Evolutionary conservation across 2,113 vertebrate species (phyloP).

Genomic region (Datnioides undecimradiatus): DNA sequence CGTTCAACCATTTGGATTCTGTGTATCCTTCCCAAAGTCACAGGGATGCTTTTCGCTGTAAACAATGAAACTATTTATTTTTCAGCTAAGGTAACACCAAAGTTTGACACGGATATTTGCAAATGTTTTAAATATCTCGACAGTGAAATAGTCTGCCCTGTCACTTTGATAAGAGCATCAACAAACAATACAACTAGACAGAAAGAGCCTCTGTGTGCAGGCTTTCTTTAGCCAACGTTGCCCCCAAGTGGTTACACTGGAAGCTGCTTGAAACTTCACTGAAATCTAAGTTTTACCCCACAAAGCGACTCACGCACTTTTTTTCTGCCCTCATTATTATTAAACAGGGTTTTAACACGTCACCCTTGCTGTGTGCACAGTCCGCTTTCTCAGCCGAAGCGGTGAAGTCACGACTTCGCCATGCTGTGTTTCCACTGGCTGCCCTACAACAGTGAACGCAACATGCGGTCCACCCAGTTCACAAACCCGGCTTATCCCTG

Average conservation of each 20-base stretch:
- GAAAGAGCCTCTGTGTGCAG: neutral
- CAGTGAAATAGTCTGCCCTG: constrained; percentile 36
- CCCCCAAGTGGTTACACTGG: constrained; percentile 65
- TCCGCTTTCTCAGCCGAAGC: constrained; percentile 5
- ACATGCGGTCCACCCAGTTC: constrained; percentile 31
- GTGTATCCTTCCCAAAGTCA: constrained; percentile 55
- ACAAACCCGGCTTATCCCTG: constrained; percentile 70
- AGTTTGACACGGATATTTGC: constrained; percentile 38
- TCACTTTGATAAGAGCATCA: constrained; percentile 37
- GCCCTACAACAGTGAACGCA: constrained; percentile 41
- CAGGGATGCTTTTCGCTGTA: constrained; percentile 27
- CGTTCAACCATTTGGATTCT: constrained; percentile 53
- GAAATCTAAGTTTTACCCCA: neutral
- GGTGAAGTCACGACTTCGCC: constrained; percentile 2
- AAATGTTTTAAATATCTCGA: constrained; percentile 26
- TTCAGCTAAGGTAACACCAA: constrained; percentile 8
- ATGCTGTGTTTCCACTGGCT: constrained; percentile 52
- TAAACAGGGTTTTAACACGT: constrained; percentile 27
- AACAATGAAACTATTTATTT: constrained; percentile 51
- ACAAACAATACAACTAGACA: constrained; percentile 36
- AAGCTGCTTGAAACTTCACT: neutral
- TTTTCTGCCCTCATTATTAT: neutral
- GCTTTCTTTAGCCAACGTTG: constrained; percentile 57
- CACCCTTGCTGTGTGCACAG: constrained; percentile 23
- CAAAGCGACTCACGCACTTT: neutral